Percentiles rank a stretch among this genome's conserved stretches.
phyloP scores from a whole-genome alignment of 2,113 vertebrate genomes.

The Mesocricetus auratus region DNA sequence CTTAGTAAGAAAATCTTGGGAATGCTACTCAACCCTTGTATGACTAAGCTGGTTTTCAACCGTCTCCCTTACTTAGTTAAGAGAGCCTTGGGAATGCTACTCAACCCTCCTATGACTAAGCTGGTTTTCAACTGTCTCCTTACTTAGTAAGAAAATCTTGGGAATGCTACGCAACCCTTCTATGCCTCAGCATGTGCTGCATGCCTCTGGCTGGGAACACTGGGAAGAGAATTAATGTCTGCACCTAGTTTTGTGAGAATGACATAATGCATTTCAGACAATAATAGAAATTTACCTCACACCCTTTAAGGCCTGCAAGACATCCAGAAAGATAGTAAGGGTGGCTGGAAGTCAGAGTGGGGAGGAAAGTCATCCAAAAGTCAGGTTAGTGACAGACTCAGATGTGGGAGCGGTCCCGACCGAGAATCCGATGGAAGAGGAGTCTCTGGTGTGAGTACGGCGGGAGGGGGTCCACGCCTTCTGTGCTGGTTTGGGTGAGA shows the following conservation, averaged over 20 bases:
- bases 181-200: not conserved
- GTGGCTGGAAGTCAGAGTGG: not conserved
- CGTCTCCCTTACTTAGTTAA: not conserved
- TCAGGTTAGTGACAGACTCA: not conserved
- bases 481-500: not conserved
- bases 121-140: not conserved
- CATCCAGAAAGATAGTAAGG: not conserved
- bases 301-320: not conserved
- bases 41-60: not conserved
- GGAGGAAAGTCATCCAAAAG: not conserved
- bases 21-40: not conserved
- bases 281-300: not conserved
- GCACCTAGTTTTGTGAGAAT: not conserved
- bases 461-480: no score
- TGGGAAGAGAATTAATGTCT: conserved; percentile 42
- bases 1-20: not conserved
- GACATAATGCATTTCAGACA: not conserved
- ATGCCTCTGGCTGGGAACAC: not conserved
- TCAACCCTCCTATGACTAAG: not conserved
- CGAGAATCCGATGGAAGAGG: not conserved
- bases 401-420: not conserved
- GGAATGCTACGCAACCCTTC: not conserved
- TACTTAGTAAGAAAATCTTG: not conserved
- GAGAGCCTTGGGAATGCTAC: not conserved
- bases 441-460: not conserved